phyloP scores from a whole-genome alignment of 37 sponge, comb jelly and placozoan genomes.

The Ianthella basta region DNA sequence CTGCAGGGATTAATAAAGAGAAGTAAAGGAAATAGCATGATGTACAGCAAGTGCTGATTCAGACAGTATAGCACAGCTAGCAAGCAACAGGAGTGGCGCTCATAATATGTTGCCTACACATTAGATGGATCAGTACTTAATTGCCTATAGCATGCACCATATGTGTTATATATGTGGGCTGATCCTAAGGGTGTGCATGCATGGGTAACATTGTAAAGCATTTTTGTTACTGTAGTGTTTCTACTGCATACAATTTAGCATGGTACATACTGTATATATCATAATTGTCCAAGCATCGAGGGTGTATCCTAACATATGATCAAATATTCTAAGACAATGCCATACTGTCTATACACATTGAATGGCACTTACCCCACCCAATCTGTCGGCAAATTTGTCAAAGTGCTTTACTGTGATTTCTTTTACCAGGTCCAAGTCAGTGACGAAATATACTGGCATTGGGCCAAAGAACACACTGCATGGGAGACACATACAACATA shows the following conservation, averaged over 20 bases:
- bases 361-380: background rate
- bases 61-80: too few species aligned
- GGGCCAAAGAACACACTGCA: background rate
- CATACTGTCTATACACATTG: too few species aligned
- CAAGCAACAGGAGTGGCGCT: too few species aligned
- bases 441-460: background rate
- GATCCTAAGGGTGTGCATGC: background rate
- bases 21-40: too few species aligned
- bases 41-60: too few species aligned
- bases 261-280: background rate
- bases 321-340: too few species aligned
- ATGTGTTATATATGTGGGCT: background rate
- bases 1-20: background rate
- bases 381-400: slow-evolving; percentile 15
- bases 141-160: background rate
- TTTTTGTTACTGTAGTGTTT: background rate
- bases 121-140: too few species aligned
- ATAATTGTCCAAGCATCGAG: too few species aligned
- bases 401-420: background rate
- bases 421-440: background rate
- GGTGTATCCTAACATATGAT: too few species aligned
- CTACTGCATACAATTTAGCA: background rate
- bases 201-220: background rate
- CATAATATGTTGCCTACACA: too few species aligned
- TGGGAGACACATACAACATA: background rate